phyloP scores from a whole-genome alignment of 2,797 vertebrate species.

The Hoplostethus mediterraneus region DNA sequence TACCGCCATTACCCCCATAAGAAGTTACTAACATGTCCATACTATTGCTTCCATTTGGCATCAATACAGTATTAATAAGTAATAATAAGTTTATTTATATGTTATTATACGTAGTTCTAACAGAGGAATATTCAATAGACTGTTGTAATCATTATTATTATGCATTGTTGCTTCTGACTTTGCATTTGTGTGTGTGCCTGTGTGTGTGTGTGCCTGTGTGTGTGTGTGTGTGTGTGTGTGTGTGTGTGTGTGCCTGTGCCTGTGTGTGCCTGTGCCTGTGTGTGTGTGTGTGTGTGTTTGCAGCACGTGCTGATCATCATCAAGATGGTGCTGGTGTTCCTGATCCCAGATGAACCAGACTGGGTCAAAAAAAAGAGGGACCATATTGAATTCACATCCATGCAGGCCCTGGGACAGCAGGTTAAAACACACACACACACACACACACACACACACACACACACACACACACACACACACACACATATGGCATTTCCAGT shows the following conservation, averaged over 20 bases:
- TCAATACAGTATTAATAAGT: no score
- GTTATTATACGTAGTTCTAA: no score
- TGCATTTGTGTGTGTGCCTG: no score
- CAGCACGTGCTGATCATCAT: slow-evolving; percentile 84
- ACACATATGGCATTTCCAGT: no score
- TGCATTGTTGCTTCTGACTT: neutral
- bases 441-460: neutral
- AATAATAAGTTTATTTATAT: no score
- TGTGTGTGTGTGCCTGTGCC: slow-evolving; percentile 33
- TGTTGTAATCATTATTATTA: no score
- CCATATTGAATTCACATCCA: slow-evolving; percentile 83
- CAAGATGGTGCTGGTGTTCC: slow-evolving; percentile 80
- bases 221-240: slow-evolving; percentile 16
- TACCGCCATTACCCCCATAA: neutral
- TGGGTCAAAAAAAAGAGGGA: slow-evolving; percentile 84
- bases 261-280: no score
- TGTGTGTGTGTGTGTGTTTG: slow-evolving; percentile 23
- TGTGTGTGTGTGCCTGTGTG: slow-evolving; percentile 15
- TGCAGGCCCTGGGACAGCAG: slow-evolving; percentile 83
- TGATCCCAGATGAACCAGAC: slow-evolving; percentile 86
- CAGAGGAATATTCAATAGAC: neutral
- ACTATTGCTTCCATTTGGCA: no score
- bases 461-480: neutral
- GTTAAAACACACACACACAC: slow-evolving; percentile 48
- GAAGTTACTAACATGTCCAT: neutral